These are phyloP conservation scores for Drosophila bocqueti DNA, from an alignment of 1,140 invertebrate species.

Conservation along the genomic window DNA sequence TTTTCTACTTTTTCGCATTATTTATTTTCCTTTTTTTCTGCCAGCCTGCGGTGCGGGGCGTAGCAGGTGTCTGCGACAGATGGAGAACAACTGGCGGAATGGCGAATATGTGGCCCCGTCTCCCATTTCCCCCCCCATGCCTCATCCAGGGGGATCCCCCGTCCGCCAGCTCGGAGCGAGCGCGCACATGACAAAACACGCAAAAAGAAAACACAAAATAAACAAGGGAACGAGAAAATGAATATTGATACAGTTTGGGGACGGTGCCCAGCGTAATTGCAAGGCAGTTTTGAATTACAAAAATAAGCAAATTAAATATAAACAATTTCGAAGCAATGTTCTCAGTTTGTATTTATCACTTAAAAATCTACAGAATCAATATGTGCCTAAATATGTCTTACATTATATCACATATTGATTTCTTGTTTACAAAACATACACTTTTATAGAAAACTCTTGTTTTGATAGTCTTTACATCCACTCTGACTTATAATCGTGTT, in stretches of 20 bases:
- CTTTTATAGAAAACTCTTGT: background rate
- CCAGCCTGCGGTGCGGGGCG: slow-evolving; percentile 17
- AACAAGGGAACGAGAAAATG: slow-evolving; percentile 21
- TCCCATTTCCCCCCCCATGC: background rate
- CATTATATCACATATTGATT: background rate
- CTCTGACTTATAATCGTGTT: background rate
- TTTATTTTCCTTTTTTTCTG: slow-evolving; percentile 25
- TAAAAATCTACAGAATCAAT: background rate
- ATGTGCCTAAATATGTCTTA: background rate
- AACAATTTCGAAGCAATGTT: background rate
- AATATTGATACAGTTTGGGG: slow-evolving; percentile 39
- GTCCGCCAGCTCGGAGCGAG: background rate
- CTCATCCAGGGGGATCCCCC: slow-evolving; percentile 2
- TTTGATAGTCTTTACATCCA: background rate
- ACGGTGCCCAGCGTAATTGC: slow-evolving; percentile 21
- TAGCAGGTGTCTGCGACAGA: slow-evolving; percentile 57
- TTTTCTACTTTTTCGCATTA: slow-evolving; percentile 13
- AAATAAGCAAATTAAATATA: background rate
- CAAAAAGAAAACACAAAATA: slow-evolving; percentile 30
- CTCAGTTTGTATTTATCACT: background rate
- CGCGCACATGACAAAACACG: slow-evolving; percentile 26
- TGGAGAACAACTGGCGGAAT: slow-evolving; percentile 43
- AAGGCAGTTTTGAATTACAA: slow-evolving; percentile 4
- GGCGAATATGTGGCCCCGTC: slow-evolving; percentile 27
- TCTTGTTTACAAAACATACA: accelerated